phyloP scores from a whole-genome alignment of 2,113 vertebrate species.

The Tragelaphus scriptus region DNA sequence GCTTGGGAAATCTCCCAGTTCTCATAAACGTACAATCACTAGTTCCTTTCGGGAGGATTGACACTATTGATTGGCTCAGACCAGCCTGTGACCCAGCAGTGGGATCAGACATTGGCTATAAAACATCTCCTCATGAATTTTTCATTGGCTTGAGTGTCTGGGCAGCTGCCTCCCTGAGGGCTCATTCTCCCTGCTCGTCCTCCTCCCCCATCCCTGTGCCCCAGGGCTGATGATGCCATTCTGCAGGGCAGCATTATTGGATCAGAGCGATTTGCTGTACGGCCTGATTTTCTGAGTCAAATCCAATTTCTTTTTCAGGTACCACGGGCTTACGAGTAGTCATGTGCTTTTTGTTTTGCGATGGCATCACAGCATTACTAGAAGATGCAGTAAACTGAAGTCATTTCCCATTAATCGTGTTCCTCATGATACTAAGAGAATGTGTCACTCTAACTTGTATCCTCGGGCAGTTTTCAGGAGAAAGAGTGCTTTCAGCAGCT shows the following conservation, averaged over 20 bases:
- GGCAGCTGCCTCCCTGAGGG: slow-evolving; percentile 59
- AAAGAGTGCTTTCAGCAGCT: background rate
- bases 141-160: slow-evolving; percentile 78
- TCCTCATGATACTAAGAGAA: slow-evolving; percentile 64
- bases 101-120: slow-evolving; percentile 70
- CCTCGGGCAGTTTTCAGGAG: slow-evolving; percentile 67
- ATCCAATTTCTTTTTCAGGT: slow-evolving; percentile 77
- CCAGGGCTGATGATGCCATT: slow-evolving; percentile 74
- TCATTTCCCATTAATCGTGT: slow-evolving; percentile 78
- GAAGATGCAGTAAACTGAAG: slow-evolving; percentile 75
- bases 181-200: background rate
- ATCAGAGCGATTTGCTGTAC: slow-evolving; percentile 77
- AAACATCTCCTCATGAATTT: slow-evolving; percentile 79
- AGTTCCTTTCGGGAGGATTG: slow-evolving; percentile 71
- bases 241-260: slow-evolving; percentile 77
- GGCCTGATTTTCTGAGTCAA: slow-evolving; percentile 70
- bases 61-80: slow-evolving; percentile 76
- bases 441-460: slow-evolving; percentile 66
- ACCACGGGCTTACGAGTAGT: slow-evolving; percentile 77
- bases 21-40: slow-evolving; percentile 76
- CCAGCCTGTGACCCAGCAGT: slow-evolving; percentile 70
- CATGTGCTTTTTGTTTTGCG: slow-evolving; percentile 76
- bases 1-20: slow-evolving; percentile 70
- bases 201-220: slow-evolving; percentile 39
- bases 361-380: slow-evolving; percentile 77